Evolutionary conservation across 2,797 vertebrate genomes (phyloP).

Genomic region (Otus scops): DNA sequence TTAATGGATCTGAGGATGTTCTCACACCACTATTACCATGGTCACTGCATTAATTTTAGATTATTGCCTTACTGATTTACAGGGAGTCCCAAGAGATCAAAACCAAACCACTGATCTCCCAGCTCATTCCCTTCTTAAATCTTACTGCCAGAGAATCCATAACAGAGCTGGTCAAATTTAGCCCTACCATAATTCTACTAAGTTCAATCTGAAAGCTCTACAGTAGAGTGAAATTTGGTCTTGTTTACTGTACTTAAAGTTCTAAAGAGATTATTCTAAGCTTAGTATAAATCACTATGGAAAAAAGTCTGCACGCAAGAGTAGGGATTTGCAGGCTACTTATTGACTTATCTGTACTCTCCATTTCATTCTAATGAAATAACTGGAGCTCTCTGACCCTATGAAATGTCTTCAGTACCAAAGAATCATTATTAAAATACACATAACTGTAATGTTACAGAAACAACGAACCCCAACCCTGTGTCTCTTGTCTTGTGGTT

Average conservation of each 20-base stretch:
- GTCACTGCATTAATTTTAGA: neutral
- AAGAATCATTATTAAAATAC: conserved; percentile 28
- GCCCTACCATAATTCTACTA: neutral
- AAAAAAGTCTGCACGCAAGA: neutral
- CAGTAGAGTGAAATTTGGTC: neutral
- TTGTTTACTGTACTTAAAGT: conserved; percentile 46
- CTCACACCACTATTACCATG: neutral
- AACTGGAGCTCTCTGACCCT: conserved; percentile 30
- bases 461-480: neutral
- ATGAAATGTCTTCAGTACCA: conserved; percentile 3
- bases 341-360: conserved; percentile 38
- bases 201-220: neutral
- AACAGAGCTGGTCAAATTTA: neutral
- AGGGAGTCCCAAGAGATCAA: conserved; percentile 8
- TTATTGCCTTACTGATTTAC: conserved; percentile 23
- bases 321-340: conserved; percentile 29
- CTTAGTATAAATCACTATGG: conserved; percentile 9
- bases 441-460: neutral
- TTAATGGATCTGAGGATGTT: neutral
- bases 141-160: neutral
- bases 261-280: conserved; percentile 54
- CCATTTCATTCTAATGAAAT: conserved; percentile 51
- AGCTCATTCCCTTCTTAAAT: neutral
- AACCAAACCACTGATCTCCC: conserved; percentile 7
- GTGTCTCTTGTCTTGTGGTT: neutral